Percentiles rank a stretch among this genome's conserved stretches.
These are phyloP conservation scores for Drosophila repletoides DNA, from an alignment of 1,140 invertebrate genomes.

Conservation along the genomic window DNA sequence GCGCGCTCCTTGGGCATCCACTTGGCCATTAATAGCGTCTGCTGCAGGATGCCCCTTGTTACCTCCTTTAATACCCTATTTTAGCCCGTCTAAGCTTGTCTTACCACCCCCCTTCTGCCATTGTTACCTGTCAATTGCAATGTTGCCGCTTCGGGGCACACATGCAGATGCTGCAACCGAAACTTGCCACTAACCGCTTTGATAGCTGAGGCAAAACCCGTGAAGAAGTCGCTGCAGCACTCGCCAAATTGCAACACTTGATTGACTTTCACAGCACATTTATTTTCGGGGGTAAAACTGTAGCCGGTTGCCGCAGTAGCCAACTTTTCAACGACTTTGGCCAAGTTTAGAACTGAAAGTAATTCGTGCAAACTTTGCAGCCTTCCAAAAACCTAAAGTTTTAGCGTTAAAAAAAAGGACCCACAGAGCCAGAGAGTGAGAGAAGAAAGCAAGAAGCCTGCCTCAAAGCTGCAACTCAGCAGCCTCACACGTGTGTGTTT, in stretches of 20 bases:
- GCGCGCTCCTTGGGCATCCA: neutral
- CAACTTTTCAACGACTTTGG: slow-evolving; percentile 76
- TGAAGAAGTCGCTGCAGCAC: slow-evolving; percentile 18
- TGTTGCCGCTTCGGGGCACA: slow-evolving; percentile 18
- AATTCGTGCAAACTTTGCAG: slow-evolving; percentile 43
- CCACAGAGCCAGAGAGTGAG: neutral
- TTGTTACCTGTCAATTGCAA: slow-evolving; percentile 38
- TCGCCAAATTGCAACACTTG: slow-evolving; percentile 71
- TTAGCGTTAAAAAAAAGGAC: neutral
- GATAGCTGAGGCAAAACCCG: neutral
- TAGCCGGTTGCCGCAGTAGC: slow-evolving; percentile 49
- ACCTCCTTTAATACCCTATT: no score
- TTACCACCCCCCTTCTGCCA: no score
- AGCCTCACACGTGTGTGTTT: slow-evolving; percentile 27
- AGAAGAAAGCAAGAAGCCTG: neutral
- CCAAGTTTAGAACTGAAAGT: slow-evolving; percentile 69
- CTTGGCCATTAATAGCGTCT: slow-evolving; percentile 11
- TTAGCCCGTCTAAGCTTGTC: neutral
- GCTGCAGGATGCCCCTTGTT: neutral
- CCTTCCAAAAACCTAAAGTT: slow-evolving; percentile 23
- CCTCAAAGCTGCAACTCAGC: slow-evolving; percentile 33
- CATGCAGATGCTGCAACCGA: slow-evolving; percentile 33
- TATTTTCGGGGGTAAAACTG: slow-evolving; percentile 65
- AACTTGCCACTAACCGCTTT: slow-evolving; percentile 12
- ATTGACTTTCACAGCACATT: slow-evolving; percentile 78